phyloP scores from a whole-genome alignment of 2,888 invertebrate species.

The Cataglyphis altisquamis region DNA sequence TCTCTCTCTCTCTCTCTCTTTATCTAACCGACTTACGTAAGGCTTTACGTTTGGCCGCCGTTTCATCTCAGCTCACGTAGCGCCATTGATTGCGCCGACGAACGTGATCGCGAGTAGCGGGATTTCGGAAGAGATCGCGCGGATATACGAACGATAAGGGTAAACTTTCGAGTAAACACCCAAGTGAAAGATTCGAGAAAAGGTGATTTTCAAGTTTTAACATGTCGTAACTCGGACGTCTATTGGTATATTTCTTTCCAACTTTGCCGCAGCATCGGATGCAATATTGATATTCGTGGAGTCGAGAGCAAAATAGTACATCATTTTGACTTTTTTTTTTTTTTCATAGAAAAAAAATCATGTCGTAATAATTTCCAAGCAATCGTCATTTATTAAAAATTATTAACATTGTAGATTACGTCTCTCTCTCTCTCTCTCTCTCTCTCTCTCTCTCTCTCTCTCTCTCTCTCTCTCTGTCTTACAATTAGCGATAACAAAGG shows the following conservation, averaged over 20 bases:
- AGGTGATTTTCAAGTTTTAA: not conserved
- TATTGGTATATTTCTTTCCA: conserved; percentile 4
- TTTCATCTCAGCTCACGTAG: conserved; percentile 49
- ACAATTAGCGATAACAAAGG: not conserved
- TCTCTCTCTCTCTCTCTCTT: not conserved
- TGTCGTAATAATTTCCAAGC: not conserved
- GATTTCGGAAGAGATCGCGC: conserved; percentile 38
- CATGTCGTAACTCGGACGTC: not conserved
- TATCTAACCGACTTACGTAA: conserved; percentile 48
- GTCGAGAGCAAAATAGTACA: not conserved
- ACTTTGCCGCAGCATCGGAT: not conserved
- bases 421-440: too few species aligned
- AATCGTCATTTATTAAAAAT: not conserved
- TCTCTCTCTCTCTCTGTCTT: not conserved
- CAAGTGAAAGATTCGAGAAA: not conserved
- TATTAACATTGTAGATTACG: not conserved
- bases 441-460: not conserved
- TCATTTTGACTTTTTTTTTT: not conserved
- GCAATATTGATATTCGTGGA: not conserved
- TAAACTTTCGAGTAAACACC: conserved; percentile 36
- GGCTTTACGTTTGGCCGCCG: not conserved
- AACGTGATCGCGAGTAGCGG: conserved; percentile 41
- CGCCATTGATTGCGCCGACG: conserved; percentile 41
- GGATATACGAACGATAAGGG: conserved; percentile 31
- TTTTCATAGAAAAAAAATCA: not conserved